phyloP scores from a whole-genome alignment of 2,797 vertebrate genomes.

The Cuculus canorus region DNA sequence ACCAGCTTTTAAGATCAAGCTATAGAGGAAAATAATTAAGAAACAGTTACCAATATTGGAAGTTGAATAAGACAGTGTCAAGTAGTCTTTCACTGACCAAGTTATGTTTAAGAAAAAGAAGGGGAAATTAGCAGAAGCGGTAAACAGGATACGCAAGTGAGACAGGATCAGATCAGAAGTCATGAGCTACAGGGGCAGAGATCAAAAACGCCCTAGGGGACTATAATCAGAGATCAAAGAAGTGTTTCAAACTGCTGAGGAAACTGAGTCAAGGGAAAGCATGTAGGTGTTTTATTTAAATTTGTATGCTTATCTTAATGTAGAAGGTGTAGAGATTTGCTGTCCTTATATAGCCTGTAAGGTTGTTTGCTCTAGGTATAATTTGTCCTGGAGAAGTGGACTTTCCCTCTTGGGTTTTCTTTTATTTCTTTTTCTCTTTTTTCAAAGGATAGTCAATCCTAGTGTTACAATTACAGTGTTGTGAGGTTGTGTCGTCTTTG shows the following conservation, averaged over 20 bases:
- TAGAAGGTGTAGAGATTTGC: background rate
- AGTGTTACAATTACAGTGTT: background rate
- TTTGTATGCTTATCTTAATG: constrained; percentile 8
- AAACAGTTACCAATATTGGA: background rate
- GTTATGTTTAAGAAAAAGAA: background rate
- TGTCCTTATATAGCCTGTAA: background rate
- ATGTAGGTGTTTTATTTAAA: constrained; percentile 44
- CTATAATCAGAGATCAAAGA: constrained; percentile 60
- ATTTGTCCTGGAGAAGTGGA: background rate
- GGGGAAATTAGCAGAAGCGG: background rate
- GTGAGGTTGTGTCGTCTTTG: background rate
- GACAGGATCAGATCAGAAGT: background rate
- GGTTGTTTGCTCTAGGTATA: background rate
- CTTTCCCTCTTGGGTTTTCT: background rate
- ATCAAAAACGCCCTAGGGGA: constrained; percentile 21
- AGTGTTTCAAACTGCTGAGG: constrained; percentile 39
- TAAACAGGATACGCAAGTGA: constrained; percentile 48
- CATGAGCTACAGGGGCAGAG: constrained; percentile 19
- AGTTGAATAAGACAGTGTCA: background rate
- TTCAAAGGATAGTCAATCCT: accelerated
- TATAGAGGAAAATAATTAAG: background rate
- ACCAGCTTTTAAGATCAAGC: background rate
- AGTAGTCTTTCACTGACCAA: background rate
- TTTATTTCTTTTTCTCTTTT: background rate
- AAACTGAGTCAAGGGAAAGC: constrained; percentile 41